Conservation (phyloP, 2,113 vertebrate species). For the Hippocampus abdominalis region DNA sequence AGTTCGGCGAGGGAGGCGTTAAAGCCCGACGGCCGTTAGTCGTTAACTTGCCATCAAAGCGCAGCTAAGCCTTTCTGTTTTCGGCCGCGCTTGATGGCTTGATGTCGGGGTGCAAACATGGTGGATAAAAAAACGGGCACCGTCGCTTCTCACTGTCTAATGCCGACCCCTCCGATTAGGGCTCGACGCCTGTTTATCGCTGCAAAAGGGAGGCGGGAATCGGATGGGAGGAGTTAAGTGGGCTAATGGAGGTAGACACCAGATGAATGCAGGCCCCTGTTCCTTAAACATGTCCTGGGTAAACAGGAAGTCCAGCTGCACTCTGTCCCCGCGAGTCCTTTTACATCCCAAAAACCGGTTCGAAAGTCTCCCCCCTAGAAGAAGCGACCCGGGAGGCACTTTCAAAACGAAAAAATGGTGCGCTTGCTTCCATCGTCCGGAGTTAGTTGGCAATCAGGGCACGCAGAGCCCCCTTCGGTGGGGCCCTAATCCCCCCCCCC, state of each 20-base stretch:
- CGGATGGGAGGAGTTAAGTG: constrained; percentile 32
- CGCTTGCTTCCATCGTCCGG: not conserved
- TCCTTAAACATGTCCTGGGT: constrained; percentile 61
- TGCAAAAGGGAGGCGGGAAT: constrained; percentile 24
- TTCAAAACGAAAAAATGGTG: not conserved
- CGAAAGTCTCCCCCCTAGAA: not conserved
- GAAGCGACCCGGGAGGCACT: not conserved
- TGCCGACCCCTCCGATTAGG: not conserved
- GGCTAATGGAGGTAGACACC: constrained; percentile 59
- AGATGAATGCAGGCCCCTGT: constrained; percentile 70
- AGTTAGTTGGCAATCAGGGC: constrained; percentile 95
- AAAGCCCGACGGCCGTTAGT: constrained; percentile 56
- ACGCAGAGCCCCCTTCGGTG: constrained; percentile 85
- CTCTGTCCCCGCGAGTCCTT: constrained; percentile 32
- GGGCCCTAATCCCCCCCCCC: constrained; percentile 85
- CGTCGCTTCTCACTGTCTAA: constrained; percentile 9
- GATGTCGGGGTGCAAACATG: not conserved
- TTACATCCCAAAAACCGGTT: not conserved
- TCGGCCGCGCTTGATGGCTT: constrained; percentile 1
- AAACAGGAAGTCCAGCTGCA: constrained; percentile 77
- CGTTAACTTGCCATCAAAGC: constrained; percentile 53
- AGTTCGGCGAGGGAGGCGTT: constrained; percentile 54
- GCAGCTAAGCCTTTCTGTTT: constrained; percentile 30
- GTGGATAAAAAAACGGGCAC: constrained; percentile 22
- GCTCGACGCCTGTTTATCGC: not conserved